These are phyloP conservation scores for Drosophila parthenogenetica DNA, from an alignment of 2,888 invertebrate genomes.

Conservation along the genomic window DNA sequence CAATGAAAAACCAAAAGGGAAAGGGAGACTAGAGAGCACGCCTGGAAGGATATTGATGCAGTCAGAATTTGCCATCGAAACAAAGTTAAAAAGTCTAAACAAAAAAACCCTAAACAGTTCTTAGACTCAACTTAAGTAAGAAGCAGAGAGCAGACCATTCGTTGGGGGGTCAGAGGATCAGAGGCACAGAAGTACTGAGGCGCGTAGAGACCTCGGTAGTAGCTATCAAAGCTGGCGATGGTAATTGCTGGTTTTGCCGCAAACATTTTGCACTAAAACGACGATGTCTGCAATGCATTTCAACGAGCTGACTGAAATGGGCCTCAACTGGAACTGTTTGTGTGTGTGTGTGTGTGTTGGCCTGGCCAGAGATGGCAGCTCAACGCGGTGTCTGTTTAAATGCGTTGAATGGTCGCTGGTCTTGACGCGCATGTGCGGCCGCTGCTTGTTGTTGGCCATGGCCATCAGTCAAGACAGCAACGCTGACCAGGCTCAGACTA, in stretches of 20 bases:
- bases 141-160: neutral
- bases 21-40: neutral
- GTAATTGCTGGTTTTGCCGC: constrained; percentile 82
- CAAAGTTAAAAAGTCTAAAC: constrained; percentile 80
- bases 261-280: constrained; percentile 80
- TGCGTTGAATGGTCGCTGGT: constrained; percentile 72
- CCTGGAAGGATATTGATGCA: constrained; percentile 39
- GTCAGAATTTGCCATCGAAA: constrained; percentile 70
- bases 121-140: constrained; percentile 4
- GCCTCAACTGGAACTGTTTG: constrained; percentile 3
- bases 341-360: neutral
- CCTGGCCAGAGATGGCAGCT: constrained; percentile 4
- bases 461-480: constrained; percentile 55
- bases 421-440: constrained; percentile 74
- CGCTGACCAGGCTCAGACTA: constrained; percentile 29
- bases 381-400: constrained; percentile 47
- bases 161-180: neutral
- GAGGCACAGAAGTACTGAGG: neutral
- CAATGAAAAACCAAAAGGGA: neutral
- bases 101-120: constrained; percentile 63
- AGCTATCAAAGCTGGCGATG: constrained; percentile 82
- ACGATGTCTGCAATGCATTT: constrained; percentile 47
- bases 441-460: constrained; percentile 37
- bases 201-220: constrained; percentile 1
- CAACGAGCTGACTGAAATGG: constrained; percentile 37